Base-by-base conservation (phyloP, 2,113 vertebrate species). In the Hypomesus transpacificus region DNA sequence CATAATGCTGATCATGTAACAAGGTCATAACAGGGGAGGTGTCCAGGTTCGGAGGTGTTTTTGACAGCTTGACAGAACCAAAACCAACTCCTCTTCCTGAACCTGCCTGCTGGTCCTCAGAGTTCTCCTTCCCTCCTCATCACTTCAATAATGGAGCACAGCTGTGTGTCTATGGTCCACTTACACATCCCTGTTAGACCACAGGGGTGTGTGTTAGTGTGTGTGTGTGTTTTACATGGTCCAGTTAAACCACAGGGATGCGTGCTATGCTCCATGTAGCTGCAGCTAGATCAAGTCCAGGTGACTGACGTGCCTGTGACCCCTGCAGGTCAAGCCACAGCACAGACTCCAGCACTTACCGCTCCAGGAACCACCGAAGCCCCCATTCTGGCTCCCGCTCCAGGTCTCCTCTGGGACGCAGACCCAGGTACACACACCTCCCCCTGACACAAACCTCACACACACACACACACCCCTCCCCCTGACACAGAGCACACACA, bases 321-420 rank as follows among this genome's bases (percentile, higher is more conserved):
- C 77, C 74, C 82, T 73, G 6, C 91, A 98, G 97, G 92, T 95
- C 94, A 92, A 94, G 91, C 90, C 93, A 92, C 86, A 92, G 87
- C 92, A 91, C 86, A 59, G 95, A 96, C 84, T 88, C 92, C 78
- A 94, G 91, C 90, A 89, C 92, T 86, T 91, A 92, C 81, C 95
- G 91, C 89, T 93, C 94, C 85, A 91, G 83, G 88, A 86, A 87
- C 75, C 89, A 91, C 79, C 93, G 90, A 90, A 94, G 90, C 90
- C 94, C 95, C 86, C 93, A 92, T 75, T 88, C 92, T 76, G 87
- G 83, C 78, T 86, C 93, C 75, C 93, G 91, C 72, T 87, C 93
- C 75, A 93, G 91, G 81, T 98, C 95, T 17, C 95, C 94, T 70
- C 94, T 84, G 80, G 89, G 89, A 89, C 93, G 92, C 84, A 94